Percentiles rank a stretch among this genome's conserved stretches.
These are phyloP conservation scores for Eonycteris spelaea DNA, from an alignment of 2,113 vertebrate species.

Conservation along the genomic window DNA sequence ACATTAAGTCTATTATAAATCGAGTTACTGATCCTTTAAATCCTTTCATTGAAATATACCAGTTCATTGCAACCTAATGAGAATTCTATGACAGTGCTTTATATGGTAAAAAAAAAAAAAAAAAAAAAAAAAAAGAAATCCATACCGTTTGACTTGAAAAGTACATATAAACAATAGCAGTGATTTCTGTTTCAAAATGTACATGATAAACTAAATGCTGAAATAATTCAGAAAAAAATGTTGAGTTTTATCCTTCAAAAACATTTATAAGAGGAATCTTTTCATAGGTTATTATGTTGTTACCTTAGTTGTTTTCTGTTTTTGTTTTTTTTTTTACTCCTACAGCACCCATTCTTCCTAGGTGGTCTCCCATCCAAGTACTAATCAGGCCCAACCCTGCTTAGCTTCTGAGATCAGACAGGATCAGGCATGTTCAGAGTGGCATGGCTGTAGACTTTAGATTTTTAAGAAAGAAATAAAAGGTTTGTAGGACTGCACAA, in stretches of 20 bases:
- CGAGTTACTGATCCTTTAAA: slow-evolving; percentile 8
- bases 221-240: neutral
- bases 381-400: no score
- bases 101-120: neutral
- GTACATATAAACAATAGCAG: neutral
- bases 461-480: neutral
- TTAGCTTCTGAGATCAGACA: no score
- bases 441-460: neutral
- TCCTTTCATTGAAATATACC: neutral
- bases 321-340: no score
- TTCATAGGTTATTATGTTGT: neutral
- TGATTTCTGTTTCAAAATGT: neutral
- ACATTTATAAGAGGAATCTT: neutral
- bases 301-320: neutral
- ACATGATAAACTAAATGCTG: neutral
- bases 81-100: neutral
- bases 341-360: no score
- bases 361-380: no score
- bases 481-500: neutral
- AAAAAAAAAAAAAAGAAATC: neutral
- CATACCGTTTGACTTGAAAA: neutral
- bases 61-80: neutral
- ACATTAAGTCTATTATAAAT: neutral
- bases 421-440: no score
- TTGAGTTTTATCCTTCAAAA: neutral